Percentiles rank a stretch among this genome's conserved stretches.
phyloP scores from a whole-genome alignment of 2,797 vertebrate species.

The Urophycis tenuis region DNA sequence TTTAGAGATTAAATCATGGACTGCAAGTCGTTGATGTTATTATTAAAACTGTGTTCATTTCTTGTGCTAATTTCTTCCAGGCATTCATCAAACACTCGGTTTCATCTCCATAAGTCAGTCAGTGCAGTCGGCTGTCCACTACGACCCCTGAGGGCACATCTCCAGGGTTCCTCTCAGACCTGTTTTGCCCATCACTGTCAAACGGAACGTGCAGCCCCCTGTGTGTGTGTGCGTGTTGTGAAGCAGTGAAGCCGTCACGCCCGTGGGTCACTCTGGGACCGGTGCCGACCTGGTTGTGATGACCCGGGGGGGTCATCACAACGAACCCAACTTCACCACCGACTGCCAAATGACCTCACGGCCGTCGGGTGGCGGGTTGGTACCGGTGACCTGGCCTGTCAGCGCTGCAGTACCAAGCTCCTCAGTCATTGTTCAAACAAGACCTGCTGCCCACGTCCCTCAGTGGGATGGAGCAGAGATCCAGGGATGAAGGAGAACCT shows the following conservation, averaged over 20 bases:
- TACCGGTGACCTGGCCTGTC: neutral
- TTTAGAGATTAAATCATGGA: conserved; percentile 1
- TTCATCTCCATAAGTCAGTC: neutral
- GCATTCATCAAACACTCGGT: neutral
- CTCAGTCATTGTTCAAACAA: conserved; percentile 27
- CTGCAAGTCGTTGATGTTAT: neutral
- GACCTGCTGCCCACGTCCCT: conserved; percentile 24
- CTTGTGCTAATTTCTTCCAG: neutral
- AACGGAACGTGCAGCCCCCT: neutral
- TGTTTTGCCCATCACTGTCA: conserved; percentile 37
- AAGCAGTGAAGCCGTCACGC: too few relatives aligned
- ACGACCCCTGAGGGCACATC: neutral
- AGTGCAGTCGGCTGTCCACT: neutral
- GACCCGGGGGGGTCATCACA: too few relatives aligned
- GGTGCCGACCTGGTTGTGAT: too few relatives aligned
- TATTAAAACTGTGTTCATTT: neutral
- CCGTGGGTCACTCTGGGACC: too few relatives aligned
- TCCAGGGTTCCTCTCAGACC: conserved; percentile 28
- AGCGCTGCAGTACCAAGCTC: conserved; percentile 2
- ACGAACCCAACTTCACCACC: too few relatives aligned
- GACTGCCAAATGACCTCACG: neutral
- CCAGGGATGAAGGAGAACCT: conserved; percentile 42
- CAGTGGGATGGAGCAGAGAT: conserved; percentile 37
- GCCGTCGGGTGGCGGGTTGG: neutral
- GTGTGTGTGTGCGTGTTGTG: neutral